Evolutionary conservation across 1,140 invertebrate species (phyloP).

Genomic region (Bombyx mandarina): DNA sequence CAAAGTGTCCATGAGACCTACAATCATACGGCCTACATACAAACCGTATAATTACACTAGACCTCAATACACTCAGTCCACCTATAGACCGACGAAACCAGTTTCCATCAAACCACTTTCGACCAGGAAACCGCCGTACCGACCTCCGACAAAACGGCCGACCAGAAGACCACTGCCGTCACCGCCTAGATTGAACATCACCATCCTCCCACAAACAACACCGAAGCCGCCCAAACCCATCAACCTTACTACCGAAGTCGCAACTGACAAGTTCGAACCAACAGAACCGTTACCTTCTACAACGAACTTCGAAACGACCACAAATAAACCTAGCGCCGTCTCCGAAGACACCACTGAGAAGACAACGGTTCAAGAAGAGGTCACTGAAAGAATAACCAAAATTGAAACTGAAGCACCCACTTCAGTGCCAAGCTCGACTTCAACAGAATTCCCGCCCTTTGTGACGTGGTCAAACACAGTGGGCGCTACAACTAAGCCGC

Average conservation of each 20-base stretch:
- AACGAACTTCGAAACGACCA: constrained; percentile 14
- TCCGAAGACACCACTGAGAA: constrained; percentile 24
- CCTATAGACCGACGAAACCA: constrained; percentile 26
- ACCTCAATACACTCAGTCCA: constrained; percentile 31
- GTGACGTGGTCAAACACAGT: constrained; percentile 76
- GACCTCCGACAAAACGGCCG: constrained; percentile 46
- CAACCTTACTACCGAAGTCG: constrained; percentile 42
- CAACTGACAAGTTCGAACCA: constrained; percentile 1
- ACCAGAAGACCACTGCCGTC: constrained; percentile 55
- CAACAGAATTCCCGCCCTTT: constrained; percentile 53
- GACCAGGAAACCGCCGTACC: constrained; percentile 47
- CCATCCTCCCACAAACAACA: constrained; percentile 69
- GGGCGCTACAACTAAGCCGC: constrained; percentile 54
- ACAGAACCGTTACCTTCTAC: constrained; percentile 6
- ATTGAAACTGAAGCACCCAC: constrained; percentile 4
- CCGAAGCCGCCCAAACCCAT: constrained; percentile 59
- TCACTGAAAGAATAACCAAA: constrained; percentile 8
- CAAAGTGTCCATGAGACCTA: constrained; percentile 39
- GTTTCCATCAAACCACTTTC: constrained; percentile 52
- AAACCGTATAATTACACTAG: constrained; percentile 47
- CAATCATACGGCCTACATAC: constrained; percentile 43
- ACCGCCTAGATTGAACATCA: constrained; percentile 69
- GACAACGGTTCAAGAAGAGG: constrained; percentile 1
- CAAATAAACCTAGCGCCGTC: constrained; percentile 7
- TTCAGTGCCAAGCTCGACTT: constrained; percentile 15